phyloP scores from a whole-genome alignment of 1,140 invertebrate species.

The Cotesia typhae region DNA sequence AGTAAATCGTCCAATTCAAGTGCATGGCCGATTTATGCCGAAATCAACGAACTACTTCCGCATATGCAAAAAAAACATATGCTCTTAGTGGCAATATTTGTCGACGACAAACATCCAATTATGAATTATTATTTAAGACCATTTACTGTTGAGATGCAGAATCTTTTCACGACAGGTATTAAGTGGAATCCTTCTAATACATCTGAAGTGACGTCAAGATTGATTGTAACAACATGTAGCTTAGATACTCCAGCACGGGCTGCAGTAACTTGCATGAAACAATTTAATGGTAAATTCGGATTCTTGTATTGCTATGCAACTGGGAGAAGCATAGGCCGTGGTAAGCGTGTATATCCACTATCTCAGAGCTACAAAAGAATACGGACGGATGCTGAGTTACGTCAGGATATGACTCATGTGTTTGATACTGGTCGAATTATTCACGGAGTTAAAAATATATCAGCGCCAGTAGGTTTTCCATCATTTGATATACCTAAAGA shows the following conservation, averaged over 20 bases:
- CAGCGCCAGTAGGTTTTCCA: background rate
- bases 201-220: constrained; percentile 15
- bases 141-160: constrained; percentile 5
- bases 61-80: too few relatives aligned
- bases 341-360: constrained; percentile 12
- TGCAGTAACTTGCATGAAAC: constrained; percentile 12
- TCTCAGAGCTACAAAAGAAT: background rate
- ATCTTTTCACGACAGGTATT: background rate
- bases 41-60: too few relatives aligned
- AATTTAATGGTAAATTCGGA: constrained; percentile 25
- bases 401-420: background rate
- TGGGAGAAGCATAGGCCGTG: background rate
- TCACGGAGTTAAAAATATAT: constrained; percentile 11
- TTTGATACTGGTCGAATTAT: background rate
- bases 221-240: background rate
- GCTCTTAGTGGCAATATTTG: constrained; percentile 28
- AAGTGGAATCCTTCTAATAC: constrained; percentile 6
- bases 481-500: constrained; percentile 10
- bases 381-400: background rate
- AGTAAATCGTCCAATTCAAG: too few relatives aligned
- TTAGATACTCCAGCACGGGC: constrained; percentile 18
- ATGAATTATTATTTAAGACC: constrained; percentile 27
- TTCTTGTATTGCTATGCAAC: constrained; percentile 24
- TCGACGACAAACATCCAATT: constrained; percentile 23
- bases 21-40: too few relatives aligned